phyloP scores from a whole-genome alignment of 53 echinoderm and acorn worm genomes.

The Mesocentrotus franciscanus region DNA sequence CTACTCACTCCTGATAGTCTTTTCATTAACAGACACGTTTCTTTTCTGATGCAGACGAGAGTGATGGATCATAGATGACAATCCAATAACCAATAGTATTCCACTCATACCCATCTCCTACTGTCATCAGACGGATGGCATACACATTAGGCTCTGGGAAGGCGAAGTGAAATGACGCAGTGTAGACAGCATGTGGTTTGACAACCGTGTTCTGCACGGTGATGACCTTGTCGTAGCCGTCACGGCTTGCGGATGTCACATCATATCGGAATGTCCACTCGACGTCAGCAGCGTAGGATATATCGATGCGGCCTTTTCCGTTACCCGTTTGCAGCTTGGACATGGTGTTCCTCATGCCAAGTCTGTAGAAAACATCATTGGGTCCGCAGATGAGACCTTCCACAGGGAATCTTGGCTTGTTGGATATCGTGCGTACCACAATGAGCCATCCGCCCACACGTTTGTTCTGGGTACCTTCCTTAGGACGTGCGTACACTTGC shows the following conservation, averaged over 20 bases:
- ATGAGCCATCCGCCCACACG: slow-evolving; percentile 55
- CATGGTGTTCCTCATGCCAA: slow-evolving; percentile 39
- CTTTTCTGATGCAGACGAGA: not conserved
- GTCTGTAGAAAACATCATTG: slow-evolving; percentile 56
- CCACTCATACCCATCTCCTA: slow-evolving; percentile 46
- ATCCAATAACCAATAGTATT: slow-evolving; percentile 52
- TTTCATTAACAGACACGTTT: slow-evolving; percentile 8
- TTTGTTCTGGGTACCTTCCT: slow-evolving; percentile 19
- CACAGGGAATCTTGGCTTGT: slow-evolving; percentile 47
- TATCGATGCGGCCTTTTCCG: slow-evolving; percentile 46
- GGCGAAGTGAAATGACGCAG: slow-evolving; percentile 33
- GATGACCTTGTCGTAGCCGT: slow-evolving; percentile 22
- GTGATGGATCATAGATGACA: slow-evolving; percentile 26
- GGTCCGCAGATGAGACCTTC: slow-evolving; percentile 56
- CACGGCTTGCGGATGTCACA: slow-evolving; percentile 23
- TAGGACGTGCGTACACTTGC: slow-evolving; percentile 47
- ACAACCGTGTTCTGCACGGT: slow-evolving; percentile 1
- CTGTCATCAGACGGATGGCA: slow-evolving; percentile 57
- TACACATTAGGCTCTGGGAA: slow-evolving; percentile 45
- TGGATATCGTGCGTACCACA: slow-evolving; percentile 28
- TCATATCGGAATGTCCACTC: slow-evolving; percentile 31
- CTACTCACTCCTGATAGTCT: not conserved
- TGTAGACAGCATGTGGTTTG: not conserved
- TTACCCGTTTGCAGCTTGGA: slow-evolving; percentile 41
- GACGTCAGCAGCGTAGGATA: slow-evolving; percentile 18